Base-by-base conservation (phyloP, 2,113 vertebrate species). In the Amblyopsis rosae region DNA sequence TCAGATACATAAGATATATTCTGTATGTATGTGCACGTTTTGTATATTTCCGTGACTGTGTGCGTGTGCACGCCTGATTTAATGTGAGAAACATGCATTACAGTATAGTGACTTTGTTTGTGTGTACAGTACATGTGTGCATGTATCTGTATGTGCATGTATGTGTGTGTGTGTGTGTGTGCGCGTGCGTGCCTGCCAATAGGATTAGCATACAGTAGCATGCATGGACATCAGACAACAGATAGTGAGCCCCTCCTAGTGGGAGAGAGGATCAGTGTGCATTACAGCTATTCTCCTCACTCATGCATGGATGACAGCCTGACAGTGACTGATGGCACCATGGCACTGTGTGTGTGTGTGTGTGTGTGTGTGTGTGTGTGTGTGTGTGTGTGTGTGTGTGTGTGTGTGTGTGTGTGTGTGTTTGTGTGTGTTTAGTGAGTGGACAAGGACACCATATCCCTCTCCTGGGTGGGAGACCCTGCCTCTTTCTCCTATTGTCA, bases 361-460 rank as follows among this genome's bases (percentile, higher is more conserved):
- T 49, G 53, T 57, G 33, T 45, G 26, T 59, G 55, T 61, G 41
- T 64, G 55, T 61, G 41, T 64, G 55, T 61, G 41, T 64, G 55
- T 61, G 41, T 64, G n/a, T 66, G 33, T 4, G 10, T 11, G 55
- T 49, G 64, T 59, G 62, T 59, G 60, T 45, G 59, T 49, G 53
- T 57, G 33, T 45, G 26, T 59, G n/a, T n/a, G n/a, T n/a, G 62
- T 48, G 69, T 32, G 57, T 17, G 58, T 48, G 60, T 47, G 60
- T 68, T 69, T 72, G 73, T 9, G 71, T 56, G 55, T 61, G 41
- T 64, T 56, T 10, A 56, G 50, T 55, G 67, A 41, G 67, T 69
- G 66, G 70, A 82, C 82, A 89, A 89, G 84, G 86, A 88, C 86
- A 80, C 75, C 50, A 53, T 73, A 85, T 77, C 65, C 26, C 13